A percentile compares a stretch with the other conserved stretches of the same genome.
These are phyloP conservation scores for Formica aserva DNA, from an alignment of 2,888 invertebrate species.

Conservation along the genomic window DNA sequence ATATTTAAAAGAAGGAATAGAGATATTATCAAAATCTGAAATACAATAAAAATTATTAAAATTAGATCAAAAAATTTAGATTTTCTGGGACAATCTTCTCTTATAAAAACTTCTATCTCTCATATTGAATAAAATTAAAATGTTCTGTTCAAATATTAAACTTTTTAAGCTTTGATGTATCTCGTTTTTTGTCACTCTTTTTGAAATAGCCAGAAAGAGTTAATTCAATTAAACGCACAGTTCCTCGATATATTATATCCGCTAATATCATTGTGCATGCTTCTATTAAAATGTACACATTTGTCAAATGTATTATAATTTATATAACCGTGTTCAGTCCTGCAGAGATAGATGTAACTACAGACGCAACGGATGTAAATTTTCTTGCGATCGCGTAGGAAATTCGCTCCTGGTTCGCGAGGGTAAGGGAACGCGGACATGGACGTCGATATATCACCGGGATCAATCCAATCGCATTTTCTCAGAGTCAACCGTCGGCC, in stretches of 20 bases:
- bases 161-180: not conserved
- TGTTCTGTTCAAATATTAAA: not conserved
- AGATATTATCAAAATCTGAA: not conserved
- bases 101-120: not conserved
- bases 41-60: not conserved
- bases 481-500: conserved; percentile 61
- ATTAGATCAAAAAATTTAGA: not conserved
- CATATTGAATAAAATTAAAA: not conserved
- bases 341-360: conserved; percentile 1
- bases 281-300: not conserved
- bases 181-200: not conserved
- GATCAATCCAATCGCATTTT: conserved; percentile 81
- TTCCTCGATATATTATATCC: not conserved
- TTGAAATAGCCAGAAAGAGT: not conserved
- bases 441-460: conserved; percentile 77
- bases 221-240: not conserved
- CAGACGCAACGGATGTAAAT: conserved; percentile 20
- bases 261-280: not conserved
- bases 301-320: conserved; percentile 15
- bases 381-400: not conserved
- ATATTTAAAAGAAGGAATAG: not conserved
- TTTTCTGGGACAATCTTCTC: no score
- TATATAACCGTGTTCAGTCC: not conserved
- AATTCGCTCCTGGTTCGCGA: conserved; percentile 10
- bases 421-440: conserved; percentile 35